Base-by-base conservation (phyloP, 2,113 vertebrate genomes). In the Tupaia tana region DNA sequence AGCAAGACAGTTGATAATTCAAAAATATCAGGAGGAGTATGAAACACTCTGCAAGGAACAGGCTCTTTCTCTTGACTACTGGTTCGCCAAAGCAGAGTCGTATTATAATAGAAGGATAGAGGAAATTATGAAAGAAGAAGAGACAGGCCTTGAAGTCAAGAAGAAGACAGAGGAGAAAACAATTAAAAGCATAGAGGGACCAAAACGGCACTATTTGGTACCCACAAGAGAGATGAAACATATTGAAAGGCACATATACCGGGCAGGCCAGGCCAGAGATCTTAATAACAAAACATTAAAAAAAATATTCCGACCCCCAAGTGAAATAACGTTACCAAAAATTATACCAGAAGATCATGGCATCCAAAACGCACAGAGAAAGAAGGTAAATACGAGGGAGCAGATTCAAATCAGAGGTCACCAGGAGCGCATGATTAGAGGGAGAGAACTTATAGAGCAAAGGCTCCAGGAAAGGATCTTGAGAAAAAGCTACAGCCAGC, bases 11-110 rank as follows among this genome's bases (percentile, higher is more conserved):
- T 71, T 96, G 70, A 31, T 96, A 63, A 69, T 69, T 84, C 86
- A 84, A 9, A 96, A 91, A 74, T 75, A 58, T 34, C 85, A 71
- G 18, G 95, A 97, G 43, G 96, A 97, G 64, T 56, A 63, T 71
- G 78, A 91, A 52, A 19, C 16, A 9, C 89, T 96, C 22, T 89
- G 31, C 22, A 94, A 66, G n/a, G 94, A 97, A 80, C 94, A 97
- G 59, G 78, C 86, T 25, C 56, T 63, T 70, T 97, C 96, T 82
- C 75, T 95, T 34, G 95, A 97, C 75, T 91, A 92, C 83, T 91
- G 92, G 97, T 92, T 97, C 29, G 94, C 95, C 58, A 95, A 77
- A 78, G 91, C 77, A 15, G 96, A 97, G 63, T 93, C 88, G 67
- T 93, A 96, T 1, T 97, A 95, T 80, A 92, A 94, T 71, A 89